Conservation (phyloP, 2,888 invertebrate genomes). For the Punctoribates punctum region DNA sequence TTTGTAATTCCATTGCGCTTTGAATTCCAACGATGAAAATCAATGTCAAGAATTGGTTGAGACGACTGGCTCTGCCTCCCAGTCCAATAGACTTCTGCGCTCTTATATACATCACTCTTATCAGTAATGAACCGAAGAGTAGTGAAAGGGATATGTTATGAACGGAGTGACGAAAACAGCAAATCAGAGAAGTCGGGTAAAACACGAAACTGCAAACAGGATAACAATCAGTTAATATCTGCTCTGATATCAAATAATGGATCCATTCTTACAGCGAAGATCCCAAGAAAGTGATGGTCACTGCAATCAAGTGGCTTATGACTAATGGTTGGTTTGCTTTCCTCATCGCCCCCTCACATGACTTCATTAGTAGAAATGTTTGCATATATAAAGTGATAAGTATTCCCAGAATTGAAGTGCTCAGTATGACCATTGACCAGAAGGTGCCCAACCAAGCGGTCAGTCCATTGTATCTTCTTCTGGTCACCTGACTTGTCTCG, state of each 20-base stretch:
- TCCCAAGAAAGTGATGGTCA: conserved; percentile 45
- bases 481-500: conserved; percentile 1
- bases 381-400: conserved; percentile 46
- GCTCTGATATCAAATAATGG: background rate
- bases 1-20: conserved; percentile 46
- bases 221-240: background rate
- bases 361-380: conserved; percentile 48
- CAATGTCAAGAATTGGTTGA: conserved; percentile 48
- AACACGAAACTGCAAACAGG: conserved; percentile 34
- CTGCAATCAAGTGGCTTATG: conserved; percentile 44
- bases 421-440: conserved; percentile 46
- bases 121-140: conserved; percentile 40
- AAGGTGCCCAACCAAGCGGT: conserved; percentile 44
- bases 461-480: conserved; percentile 31
- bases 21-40: conserved; percentile 47
- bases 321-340: conserved; percentile 44
- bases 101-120: conserved; percentile 38
- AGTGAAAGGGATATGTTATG: conserved; percentile 42
- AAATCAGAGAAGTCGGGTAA: conserved; percentile 38
- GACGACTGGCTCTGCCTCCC: conserved; percentile 43
- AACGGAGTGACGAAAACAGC: conserved; percentile 32
- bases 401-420: conserved; percentile 43
- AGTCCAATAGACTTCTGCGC: conserved; percentile 41
- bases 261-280: conserved; percentile 43
- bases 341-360: conserved; percentile 46